Conservation (phyloP, 2,888 invertebrate genomes). For the Calliphora vomitoria region DNA sequence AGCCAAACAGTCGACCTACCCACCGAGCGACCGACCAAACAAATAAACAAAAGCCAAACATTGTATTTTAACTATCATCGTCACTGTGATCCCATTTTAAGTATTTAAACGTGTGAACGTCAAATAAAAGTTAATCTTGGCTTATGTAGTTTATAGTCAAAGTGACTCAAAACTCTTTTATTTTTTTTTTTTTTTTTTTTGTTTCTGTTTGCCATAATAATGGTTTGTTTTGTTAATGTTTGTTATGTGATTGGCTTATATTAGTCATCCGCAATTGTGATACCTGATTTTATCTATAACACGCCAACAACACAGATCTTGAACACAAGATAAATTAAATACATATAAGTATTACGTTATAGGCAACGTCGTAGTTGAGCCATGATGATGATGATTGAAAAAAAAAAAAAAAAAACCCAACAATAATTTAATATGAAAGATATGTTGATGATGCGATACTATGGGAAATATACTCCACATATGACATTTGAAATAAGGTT, state of each 20-base stretch:
- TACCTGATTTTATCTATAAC: conserved; percentile 35
- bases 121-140: conserved; percentile 30
- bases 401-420: too few relatives aligned
- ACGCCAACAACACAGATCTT: conserved; percentile 26
- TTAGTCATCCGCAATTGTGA: conserved; percentile 39
- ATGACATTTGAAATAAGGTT: too few relatives aligned
- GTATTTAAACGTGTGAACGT: conserved; percentile 44
- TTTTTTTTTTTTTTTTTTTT: too few relatives aligned
- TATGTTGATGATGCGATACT: too few relatives aligned
- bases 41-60: too few relatives aligned
- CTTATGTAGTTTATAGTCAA: not conserved
- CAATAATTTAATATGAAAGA: too few relatives aligned
- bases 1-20: too few relatives aligned
- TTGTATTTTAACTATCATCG: not conserved
- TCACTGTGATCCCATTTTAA: conserved; percentile 20
- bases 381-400: too few relatives aligned
- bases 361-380: not conserved
- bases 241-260: conserved; percentile 52
- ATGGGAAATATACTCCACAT: too few relatives aligned
- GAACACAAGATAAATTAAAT: not conserved
- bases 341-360: conserved; percentile 27
- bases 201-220: conserved; percentile 44
- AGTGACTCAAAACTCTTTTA: conserved; percentile 18
- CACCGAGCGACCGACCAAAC: not conserved
- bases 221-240: conserved; percentile 48